Evolutionary conservation across 2,113 vertebrate genomes (phyloP), one percentile per base, ranked within the genome.

Genomic region (Oncorhynchus mykiss): DNA sequence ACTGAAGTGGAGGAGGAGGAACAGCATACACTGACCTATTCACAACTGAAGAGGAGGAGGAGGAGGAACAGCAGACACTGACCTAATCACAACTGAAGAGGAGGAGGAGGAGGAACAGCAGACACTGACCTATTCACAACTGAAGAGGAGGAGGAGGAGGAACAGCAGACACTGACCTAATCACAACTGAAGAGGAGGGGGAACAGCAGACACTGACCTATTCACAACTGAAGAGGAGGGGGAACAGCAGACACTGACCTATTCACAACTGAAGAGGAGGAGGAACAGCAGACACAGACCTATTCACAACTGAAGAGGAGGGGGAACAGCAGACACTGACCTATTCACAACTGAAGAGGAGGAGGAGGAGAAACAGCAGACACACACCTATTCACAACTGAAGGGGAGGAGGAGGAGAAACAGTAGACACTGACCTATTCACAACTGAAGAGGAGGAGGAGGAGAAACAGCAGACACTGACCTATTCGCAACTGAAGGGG

Each of bases 321-420:
- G 83, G 98, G 95, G 81, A 89, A 72, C 5, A 45, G 45, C 31
- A 34, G 31, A 12, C 51, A 34, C 31, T 34, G 31, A 34, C 1
- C 31, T 34, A 6, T 5, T 34, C 31, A 34, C 5, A 34, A 34
- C 31, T 34, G 34, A 34, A 1, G 27, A 29, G 27, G 27, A 29
- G 27, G 34, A 96, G 73, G 83, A 99, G 27, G 34, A 96, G 73
- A 83, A 99, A 72, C 5, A 45, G 45, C 12, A 34, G 48, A 13
- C 48, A 14, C 48, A 14, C 12, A 51, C 0, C 13, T 51, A 12
- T 14, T 51, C 48, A 51, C 2, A 51, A 51, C 86, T 99, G 79
- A 31, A 5, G 91, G 4, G 29, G 29, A 27, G 27, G 27, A 3
- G 27, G 27, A 27, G 27, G 27, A 3, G 27, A 2, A 27, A 27